A percentile compares a stretch with the other conserved stretches of the same genome.
These are phyloP conservation scores for Mesochorus sp. DNA, from an alignment of 2,888 invertebrate genomes.

Conservation along the genomic window DNA sequence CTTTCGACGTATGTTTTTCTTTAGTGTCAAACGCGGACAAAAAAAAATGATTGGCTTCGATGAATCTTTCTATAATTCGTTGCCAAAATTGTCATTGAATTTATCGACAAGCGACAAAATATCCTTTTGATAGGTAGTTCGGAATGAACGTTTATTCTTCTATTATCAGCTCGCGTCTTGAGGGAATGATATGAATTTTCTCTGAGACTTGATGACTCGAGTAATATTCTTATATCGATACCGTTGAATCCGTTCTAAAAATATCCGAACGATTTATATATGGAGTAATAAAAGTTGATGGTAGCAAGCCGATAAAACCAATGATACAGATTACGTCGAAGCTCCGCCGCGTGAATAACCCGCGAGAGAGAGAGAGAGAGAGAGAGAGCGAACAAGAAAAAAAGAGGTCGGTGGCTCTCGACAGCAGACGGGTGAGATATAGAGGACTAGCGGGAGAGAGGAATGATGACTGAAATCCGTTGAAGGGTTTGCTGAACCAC, in stretches of 20 bases:
- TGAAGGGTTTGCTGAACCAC: constrained; percentile 43
- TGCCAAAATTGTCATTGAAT: neutral
- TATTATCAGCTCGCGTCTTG: too few relatives aligned
- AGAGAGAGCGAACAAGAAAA: too few relatives aligned
- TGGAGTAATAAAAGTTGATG: constrained; percentile 56
- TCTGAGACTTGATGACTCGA: neutral
- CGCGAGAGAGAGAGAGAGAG: neutral
- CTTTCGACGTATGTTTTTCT: too few relatives aligned
- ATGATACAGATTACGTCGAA: constrained; percentile 56
- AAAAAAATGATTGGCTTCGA: too few relatives aligned
- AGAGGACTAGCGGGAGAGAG: neutral
- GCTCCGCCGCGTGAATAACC: constrained; percentile 2
- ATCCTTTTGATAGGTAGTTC: neutral
- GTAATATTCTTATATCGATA: neutral
- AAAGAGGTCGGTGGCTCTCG: constrained; percentile 11
- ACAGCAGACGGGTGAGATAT: neutral
- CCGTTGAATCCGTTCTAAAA: constrained; percentile 37
- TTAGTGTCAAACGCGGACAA: too few relatives aligned
- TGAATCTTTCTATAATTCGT: too few relatives aligned
- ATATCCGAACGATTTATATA: constrained; percentile 53
- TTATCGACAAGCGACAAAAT: neutral
- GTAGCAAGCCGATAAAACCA: constrained; percentile 46
- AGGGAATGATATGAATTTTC: constrained; percentile 2
- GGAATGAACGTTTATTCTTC: too few relatives aligned
- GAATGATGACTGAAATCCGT: constrained; percentile 29